Base-by-base conservation (phyloP, 2,888 invertebrate species). In the Paralinhomoeus sp. region DNA sequence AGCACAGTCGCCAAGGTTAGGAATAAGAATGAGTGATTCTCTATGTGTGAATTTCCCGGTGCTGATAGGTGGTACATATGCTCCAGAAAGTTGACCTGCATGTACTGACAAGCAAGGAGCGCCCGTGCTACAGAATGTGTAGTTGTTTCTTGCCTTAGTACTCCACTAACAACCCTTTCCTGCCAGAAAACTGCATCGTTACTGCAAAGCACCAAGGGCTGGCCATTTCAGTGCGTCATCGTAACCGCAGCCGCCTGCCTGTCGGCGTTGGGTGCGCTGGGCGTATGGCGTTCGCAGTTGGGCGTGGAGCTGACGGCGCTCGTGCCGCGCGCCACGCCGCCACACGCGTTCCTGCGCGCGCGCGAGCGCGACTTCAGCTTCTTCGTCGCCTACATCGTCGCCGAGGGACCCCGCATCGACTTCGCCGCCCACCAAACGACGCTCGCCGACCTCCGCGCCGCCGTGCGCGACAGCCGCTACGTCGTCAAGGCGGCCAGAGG, bases 371-470 rank as follows among this genome's bases (percentile, higher is more conserved):
- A 84, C 66, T 97, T 97, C 64, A 89, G 89, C 27, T 91, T 93
- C 68, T 97, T 91, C 66, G 85, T 82, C 65, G 87, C 93, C 78
- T 85, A 80, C 67, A 81, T 87, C 7, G 83, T 93, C 1, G 89
- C 91, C 0, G 79, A 83, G 61, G 78, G 78, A 17, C 47, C 49
- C 13, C 44, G 47, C 1, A 50, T 60, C 27, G 83, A 89, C 65
- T 93, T 93, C 66, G 85, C 93, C 3, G 79, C 77, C 41, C 84
- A 84, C 64, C 97, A 97, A 66, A 76, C 75, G 54, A 65, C 91
- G 20, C 68, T 97, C n/a, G 78, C 84, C 63, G 83, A 91, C 56
- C 93, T 87, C 64, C 85, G 93, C 64, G 78, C 81, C 48, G 78
- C 85, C 33, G 82, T 89, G 3, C 3, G 9, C 48, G 72, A 80